phyloP scores from a whole-genome alignment of 2,888 invertebrate genomes.

The Xestia xanthographa region DNA sequence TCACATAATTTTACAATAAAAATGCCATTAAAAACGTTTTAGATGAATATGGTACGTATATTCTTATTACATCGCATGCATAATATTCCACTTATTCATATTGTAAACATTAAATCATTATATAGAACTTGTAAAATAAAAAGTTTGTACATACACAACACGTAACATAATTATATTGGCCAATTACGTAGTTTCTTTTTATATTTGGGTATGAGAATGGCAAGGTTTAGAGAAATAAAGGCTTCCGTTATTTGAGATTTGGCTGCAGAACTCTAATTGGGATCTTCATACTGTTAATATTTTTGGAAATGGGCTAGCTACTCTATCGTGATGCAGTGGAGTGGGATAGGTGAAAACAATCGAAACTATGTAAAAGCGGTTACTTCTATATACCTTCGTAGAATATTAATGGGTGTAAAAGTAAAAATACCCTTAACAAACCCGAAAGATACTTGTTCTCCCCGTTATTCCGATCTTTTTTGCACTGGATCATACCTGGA shows the following conservation, averaged over 20 bases:
- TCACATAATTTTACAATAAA: conserved; percentile 69
- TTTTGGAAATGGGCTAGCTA: conserved; percentile 3
- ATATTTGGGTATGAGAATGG: not conserved
- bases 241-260: not conserved
- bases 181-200: conserved; percentile 1
- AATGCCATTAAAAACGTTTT: conserved; percentile 44
- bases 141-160: conserved; percentile 16
- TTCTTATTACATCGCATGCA: conserved; percentile 24
- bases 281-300: not conserved
- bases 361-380: not conserved
- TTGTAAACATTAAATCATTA: conserved; percentile 4
- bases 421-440: no score
- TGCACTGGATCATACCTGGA: no score
- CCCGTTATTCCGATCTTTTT: no score
- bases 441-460: no score
- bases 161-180: not conserved
- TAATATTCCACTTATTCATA: conserved; percentile 1
- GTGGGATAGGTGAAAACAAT: not conserved
- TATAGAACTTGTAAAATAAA: conserved; percentile 2
- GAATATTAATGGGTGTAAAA: not conserved
- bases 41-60: conserved; percentile 20
- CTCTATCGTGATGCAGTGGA: not conserved
- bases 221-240: not conserved
- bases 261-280: not conserved
- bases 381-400: not conserved